Percentiles rank a stretch among this genome's conserved stretches.
These are phyloP conservation scores for Tapirus terrestris DNA, from an alignment of 2,113 vertebrate genomes.

Conservation along the genomic window DNA sequence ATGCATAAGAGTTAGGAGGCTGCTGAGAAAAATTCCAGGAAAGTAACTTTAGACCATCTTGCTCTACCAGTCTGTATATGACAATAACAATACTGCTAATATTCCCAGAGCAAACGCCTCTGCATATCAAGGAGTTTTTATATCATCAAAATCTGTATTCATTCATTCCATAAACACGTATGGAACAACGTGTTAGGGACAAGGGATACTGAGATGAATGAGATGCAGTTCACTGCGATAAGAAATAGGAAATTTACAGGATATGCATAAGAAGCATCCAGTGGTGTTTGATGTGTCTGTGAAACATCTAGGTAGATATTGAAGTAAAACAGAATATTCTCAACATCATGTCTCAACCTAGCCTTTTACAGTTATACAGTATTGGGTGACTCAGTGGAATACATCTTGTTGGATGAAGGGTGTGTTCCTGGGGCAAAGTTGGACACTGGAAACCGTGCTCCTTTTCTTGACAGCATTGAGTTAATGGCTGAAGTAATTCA, in stretches of 20 bases:
- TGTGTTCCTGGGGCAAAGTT: not conserved
- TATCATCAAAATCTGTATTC: not conserved
- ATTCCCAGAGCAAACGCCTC: not conserved
- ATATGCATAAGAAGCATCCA: not conserved
- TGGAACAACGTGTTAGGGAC: not conserved
- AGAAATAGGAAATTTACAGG: not conserved
- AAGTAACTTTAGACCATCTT: slow-evolving; percentile 17
- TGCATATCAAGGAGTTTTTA: not conserved
- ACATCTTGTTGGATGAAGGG: not conserved
- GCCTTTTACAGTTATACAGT: not conserved
- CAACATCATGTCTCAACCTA: not conserved
- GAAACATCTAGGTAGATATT: not conserved
- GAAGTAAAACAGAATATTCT: not conserved
- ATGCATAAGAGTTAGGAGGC: not conserved
- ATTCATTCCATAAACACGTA: not conserved
- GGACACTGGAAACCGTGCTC: not conserved
- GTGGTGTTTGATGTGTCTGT: not conserved
- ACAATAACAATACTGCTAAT: not conserved
- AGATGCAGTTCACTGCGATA: not conserved
- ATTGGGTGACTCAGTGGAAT: not conserved
- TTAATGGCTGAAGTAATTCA: not conserved
- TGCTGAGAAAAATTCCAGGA: not conserved
- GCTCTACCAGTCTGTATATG: not conserved
- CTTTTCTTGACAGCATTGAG: not conserved
- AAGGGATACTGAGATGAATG: not conserved